Conservation (phyloP, 2,797 vertebrate species). For the Chelon labrosus region DNA sequence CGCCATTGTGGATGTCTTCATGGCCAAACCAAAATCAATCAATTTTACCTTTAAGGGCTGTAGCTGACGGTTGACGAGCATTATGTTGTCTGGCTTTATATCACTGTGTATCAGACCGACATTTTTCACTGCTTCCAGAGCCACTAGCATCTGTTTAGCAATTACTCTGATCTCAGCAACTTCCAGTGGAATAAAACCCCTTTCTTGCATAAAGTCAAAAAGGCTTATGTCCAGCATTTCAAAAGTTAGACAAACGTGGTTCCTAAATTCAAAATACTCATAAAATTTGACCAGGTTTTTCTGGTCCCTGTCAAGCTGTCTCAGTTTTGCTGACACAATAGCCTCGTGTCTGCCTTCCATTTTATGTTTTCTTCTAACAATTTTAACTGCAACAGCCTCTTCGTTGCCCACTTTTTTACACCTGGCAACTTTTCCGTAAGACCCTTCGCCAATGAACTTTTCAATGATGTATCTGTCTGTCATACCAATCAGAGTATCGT, state of each 20-base stretch:
- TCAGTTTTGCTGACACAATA: neutral
- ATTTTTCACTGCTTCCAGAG: slow-evolving; percentile 17
- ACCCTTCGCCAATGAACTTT: too few species aligned
- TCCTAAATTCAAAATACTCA: neutral
- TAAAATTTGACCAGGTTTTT: slow-evolving; percentile 10
- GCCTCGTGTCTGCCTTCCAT: too few species aligned
- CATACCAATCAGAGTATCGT: too few species aligned
- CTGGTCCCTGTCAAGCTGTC: neutral
- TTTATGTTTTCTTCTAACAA: too few species aligned
- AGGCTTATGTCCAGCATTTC: slow-evolving; percentile 28
- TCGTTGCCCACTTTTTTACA: too few species aligned
- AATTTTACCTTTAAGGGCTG: slow-evolving; percentile 31
- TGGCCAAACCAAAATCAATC: slow-evolving; percentile 34
- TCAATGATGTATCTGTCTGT: too few species aligned
- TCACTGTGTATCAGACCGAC: slow-evolving; percentile 2
- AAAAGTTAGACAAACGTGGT: neutral
- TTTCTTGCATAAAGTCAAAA: rapidly evolving
- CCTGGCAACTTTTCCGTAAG: too few species aligned
- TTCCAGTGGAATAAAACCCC: rapidly evolving
- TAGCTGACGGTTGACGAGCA: neutral
- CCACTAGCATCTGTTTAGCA: slow-evolving; percentile 27
- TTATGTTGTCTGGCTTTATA: slow-evolving; percentile 48
- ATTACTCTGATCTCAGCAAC: slow-evolving; percentile 12
- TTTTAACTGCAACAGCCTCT: too few species aligned
- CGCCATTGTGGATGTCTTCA: rapidly evolving